Percentiles rank a stretch among this genome's conserved stretches.
Conservation (phyloP, 2,113 vertebrate genomes). For the Coreoperca whiteheadi region DNA sequence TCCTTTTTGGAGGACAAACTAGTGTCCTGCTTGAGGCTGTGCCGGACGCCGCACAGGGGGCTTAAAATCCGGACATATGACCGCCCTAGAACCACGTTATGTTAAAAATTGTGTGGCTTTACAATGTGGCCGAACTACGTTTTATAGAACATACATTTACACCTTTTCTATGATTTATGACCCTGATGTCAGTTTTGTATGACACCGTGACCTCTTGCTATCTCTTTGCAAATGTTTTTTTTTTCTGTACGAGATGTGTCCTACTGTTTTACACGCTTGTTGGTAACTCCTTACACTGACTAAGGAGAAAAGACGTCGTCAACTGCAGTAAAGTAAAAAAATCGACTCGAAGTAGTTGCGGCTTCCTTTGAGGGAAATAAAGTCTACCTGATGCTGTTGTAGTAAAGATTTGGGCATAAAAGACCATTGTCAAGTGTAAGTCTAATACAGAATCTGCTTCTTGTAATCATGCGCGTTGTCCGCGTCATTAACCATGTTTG, state of each 20-base stretch:
- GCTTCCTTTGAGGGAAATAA: not conserved
- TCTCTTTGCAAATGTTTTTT: not conserved
- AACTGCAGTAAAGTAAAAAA: not conserved
- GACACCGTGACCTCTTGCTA: not conserved
- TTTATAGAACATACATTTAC: not conserved
- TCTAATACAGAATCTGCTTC: too few species aligned
- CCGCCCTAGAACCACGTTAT: rapidly evolving
- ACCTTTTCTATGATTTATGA: not conserved
- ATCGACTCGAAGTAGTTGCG: not conserved
- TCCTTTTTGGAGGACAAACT: too few species aligned
- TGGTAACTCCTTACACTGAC: too few species aligned
- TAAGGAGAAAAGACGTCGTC: not conserved
- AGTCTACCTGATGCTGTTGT: not conserved
- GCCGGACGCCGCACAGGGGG: too few species aligned
- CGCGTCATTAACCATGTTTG: not conserved
- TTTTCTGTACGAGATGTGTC: not conserved
- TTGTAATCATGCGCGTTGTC: not conserved
- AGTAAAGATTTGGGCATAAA: not conserved
- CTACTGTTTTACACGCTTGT: not conserved
- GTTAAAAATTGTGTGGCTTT: not conserved
- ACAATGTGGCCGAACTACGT: not conserved
- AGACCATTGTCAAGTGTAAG: too few species aligned
- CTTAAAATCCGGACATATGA: too few species aligned
- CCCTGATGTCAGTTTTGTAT: not conserved
- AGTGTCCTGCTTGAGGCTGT: too few species aligned